Percentiles rank a stretch among this genome's conserved stretches.
Evolutionary conservation across 2,888 invertebrate genomes (phyloP).

Genomic region (Digitonthophagus gazella): DNA sequence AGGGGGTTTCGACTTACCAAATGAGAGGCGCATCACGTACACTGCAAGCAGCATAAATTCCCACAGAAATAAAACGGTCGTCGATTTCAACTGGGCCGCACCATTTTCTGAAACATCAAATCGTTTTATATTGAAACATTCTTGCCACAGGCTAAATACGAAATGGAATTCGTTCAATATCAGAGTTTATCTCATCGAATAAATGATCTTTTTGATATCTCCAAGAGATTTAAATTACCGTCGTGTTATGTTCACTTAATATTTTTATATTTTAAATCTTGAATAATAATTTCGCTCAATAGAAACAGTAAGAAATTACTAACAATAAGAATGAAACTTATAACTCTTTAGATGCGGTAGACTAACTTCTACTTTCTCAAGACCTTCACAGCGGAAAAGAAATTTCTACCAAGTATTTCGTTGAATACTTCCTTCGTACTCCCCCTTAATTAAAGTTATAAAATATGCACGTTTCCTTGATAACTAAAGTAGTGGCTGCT

Average conservation of each 20-base stretch:
- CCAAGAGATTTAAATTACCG: too few relatives aligned
- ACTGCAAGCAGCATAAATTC: conserved; percentile 24
- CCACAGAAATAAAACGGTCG: conserved; percentile 20
- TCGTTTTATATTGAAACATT: conserved; percentile 17
- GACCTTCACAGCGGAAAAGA: too few relatives aligned
- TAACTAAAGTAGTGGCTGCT: not conserved
- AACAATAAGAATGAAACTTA: too few relatives aligned
- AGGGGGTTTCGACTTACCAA: conserved; percentile 20
- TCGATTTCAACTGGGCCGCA: conserved; percentile 17
- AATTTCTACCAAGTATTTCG: not conserved
- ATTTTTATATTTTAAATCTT: too few relatives aligned
- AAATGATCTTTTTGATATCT: not conserved
- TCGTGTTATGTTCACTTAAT: too few relatives aligned
- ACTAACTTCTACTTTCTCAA: too few relatives aligned
- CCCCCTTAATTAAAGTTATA: not conserved
- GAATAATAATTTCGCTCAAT: too few relatives aligned
- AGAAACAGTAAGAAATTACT: too few relatives aligned
- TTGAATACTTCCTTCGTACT: not conserved
- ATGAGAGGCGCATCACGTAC: conserved; percentile 24
- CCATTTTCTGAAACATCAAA: conserved; percentile 24
- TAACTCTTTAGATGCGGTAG: too few relatives aligned
- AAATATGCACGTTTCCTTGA: not conserved
- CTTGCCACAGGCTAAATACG: not conserved
- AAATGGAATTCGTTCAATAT: not conserved
- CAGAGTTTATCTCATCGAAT: not conserved